Conservation (phyloP, 1,140 invertebrate species). For the Calycopis cecrops region DNA sequence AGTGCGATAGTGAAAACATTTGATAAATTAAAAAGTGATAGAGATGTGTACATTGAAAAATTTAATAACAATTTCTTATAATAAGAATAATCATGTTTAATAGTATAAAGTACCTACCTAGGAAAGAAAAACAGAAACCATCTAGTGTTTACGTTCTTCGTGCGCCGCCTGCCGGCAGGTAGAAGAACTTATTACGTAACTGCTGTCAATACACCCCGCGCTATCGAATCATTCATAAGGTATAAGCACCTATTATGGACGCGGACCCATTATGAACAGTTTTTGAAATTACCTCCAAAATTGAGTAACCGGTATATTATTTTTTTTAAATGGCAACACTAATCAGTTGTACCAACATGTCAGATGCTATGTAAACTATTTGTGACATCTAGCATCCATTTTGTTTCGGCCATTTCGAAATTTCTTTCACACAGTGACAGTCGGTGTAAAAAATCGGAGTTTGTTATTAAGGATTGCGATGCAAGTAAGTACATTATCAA, state of each 20-base stretch:
- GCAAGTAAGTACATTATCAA: slow-evolving; percentile 21
- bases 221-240: too few species aligned
- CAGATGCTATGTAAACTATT: slow-evolving; percentile 22
- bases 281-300: slow-evolving; percentile 25
- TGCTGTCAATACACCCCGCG: too few species aligned
- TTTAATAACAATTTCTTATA: too few species aligned
- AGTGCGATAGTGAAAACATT: too few species aligned
- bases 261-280: slow-evolving; percentile 23
- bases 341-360: slow-evolving; percentile 23
- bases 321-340: slow-evolving; percentile 19
- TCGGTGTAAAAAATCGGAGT: slow-evolving; percentile 20
- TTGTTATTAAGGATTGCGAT: slow-evolving; percentile 22
- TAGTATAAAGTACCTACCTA: too few species aligned
- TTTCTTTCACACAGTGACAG: slow-evolving; percentile 18
- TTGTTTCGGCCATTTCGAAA: slow-evolving; percentile 16
- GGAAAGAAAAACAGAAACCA: too few species aligned
- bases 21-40: too few species aligned
- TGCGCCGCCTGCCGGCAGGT: too few species aligned
- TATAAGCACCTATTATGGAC: slow-evolving; percentile 22
- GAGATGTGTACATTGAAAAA: too few species aligned
- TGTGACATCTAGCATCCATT: slow-evolving; percentile 21
- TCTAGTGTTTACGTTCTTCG: too few species aligned
- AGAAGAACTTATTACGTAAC: too few species aligned
- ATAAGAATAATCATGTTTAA: too few species aligned
- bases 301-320: slow-evolving; percentile 20